Percentiles rank a stretch among this genome's conserved stretches.
phyloP scores from a whole-genome alignment of 1,140 invertebrate species.

The Pissodes strobi region DNA sequence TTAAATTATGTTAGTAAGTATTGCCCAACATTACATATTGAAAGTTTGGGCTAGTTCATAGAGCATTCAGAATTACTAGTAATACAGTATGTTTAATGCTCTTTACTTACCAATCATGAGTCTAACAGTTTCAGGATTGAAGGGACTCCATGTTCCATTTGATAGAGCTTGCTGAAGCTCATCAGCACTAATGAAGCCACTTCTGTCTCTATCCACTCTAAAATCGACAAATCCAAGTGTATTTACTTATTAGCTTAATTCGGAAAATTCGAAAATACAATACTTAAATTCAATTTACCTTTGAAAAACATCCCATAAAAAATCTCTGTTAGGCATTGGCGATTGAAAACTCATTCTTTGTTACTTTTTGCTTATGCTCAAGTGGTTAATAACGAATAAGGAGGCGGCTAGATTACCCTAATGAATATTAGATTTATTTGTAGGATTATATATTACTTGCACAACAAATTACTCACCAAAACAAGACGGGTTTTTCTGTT shows the following conservation, averaged over 20 bases:
- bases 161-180: conserved; percentile 92
- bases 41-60: no score
- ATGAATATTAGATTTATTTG: no score
- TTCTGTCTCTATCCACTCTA: conserved; percentile 90
- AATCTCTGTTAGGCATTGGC: conserved; percentile 74
- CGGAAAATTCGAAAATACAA: conserved; percentile 17
- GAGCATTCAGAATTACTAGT: not conserved
- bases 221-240: conserved; percentile 47
- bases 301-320: conserved; percentile 80
- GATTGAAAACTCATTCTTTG: conserved; percentile 43
- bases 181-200: conserved; percentile 86
- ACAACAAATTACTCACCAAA: no score
- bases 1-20: not conserved
- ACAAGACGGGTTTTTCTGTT: no score
- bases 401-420: no score
- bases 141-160: conserved; percentile 97
- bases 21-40: no score
- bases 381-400: no score
- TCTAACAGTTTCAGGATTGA: conserved; percentile 96
- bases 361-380: no score
- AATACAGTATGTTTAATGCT: not conserved
- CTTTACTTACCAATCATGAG: conserved; percentile 84
- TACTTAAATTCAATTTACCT: conserved; percentile 59
- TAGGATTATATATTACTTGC: no score
- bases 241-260: conserved; percentile 21